These are phyloP conservation scores for Melopsittacus undulatus DNA, from an alignment of 2,797 vertebrate genomes.

Conservation along the genomic window DNA sequence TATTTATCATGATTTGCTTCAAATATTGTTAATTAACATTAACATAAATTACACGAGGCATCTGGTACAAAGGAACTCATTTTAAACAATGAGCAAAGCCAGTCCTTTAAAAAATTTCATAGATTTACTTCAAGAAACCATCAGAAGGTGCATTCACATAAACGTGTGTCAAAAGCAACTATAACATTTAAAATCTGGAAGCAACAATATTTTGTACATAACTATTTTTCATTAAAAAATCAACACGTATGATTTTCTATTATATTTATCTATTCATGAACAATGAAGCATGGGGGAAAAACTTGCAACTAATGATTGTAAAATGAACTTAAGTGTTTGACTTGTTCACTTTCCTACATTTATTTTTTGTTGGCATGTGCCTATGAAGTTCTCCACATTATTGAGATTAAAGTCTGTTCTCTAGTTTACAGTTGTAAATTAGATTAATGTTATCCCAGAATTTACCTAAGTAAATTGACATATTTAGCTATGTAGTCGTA, in stretches of 20 bases:
- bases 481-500: not conserved
- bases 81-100: slow-evolving; percentile 1
- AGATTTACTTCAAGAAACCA: slow-evolving; percentile 15
- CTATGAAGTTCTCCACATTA: not conserved
- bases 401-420: not conserved
- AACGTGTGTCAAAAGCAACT: not conserved
- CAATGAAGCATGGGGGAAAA: not conserved
- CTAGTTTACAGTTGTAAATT: not conserved
- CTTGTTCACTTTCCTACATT: not conserved
- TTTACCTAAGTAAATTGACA: not conserved
- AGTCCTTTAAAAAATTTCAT: not conserved
- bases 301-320: not conserved
- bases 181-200: not conserved
- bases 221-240: not conserved
- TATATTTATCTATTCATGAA: not conserved
- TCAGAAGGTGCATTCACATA: not conserved
- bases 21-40: slow-evolving; percentile 74
- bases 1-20: slow-evolving; percentile 75
- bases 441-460: not conserved
- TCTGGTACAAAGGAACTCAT: slow-evolving; percentile 54
- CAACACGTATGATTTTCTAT: not conserved
- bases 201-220: not conserved
- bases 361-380: not conserved
- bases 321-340: not conserved
- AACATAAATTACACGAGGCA: slow-evolving; percentile 67